A percentile compares a stretch with the other conserved stretches of the same genome.
phyloP scores from a whole-genome alignment of 2,113 vertebrate genomes.

The Accipiter virgatus region DNA sequence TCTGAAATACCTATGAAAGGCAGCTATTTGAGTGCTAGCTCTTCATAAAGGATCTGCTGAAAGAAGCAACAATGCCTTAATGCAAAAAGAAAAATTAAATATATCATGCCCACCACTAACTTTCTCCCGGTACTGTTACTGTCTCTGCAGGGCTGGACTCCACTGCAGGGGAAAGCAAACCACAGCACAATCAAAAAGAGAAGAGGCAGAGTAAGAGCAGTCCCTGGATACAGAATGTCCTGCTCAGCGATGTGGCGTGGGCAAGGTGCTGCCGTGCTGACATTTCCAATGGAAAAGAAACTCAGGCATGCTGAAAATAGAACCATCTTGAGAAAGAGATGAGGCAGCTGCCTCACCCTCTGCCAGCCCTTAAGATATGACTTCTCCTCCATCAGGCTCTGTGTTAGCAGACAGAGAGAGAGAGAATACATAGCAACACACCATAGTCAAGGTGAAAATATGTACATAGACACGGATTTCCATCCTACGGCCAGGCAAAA shows the following conservation, averaged over 20 bases:
- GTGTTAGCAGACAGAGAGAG: neutral
- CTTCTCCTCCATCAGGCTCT: neutral
- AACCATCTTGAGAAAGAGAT: neutral
- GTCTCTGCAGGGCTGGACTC: neutral
- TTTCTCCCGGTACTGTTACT: neutral
- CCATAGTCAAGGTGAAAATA: neutral
- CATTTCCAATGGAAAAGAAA: neutral
- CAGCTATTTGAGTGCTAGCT: neutral
- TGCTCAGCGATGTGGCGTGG: neutral
- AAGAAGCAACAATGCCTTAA: neutral
- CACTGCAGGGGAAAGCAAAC: neutral
- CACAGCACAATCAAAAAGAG: neutral
- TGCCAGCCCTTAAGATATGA: neutral
- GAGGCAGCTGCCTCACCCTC: neutral
- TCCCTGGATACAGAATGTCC: neutral
- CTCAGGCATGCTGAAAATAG: conserved; percentile 29
- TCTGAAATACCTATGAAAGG: neutral
- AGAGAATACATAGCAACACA: neutral
- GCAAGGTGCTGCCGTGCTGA: neutral
- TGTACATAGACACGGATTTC: neutral
- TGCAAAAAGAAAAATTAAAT: neutral
- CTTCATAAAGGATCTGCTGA: neutral
- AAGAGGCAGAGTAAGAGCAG: neutral
- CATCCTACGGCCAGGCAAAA: neutral
- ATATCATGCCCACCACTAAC: neutral